A percentile compares a stretch with the other conserved stretches of the same genome.
Evolutionary conservation across 2,797 vertebrate genomes (phyloP).

Genomic region (Sebastes iracundus): DNA sequence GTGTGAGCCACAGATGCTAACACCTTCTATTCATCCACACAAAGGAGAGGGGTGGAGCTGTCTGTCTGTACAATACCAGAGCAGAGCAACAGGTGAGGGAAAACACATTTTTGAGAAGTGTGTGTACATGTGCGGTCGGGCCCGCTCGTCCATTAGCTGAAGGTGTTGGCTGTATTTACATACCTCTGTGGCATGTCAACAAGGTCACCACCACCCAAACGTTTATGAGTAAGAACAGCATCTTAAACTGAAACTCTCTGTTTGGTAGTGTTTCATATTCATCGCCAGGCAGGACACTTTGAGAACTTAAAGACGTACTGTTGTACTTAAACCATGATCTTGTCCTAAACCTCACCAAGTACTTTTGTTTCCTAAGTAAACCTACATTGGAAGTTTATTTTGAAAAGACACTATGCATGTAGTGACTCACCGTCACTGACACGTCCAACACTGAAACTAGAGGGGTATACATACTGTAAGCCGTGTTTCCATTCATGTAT

Average conservation of each 20-base stretch:
- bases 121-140: slow-evolving; percentile 18
- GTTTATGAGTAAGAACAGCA: background rate
- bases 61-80: background rate
- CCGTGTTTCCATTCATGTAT: background rate
- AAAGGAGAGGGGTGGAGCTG: slow-evolving; percentile 27
- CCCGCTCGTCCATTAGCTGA: slow-evolving; percentile 12
- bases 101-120: slow-evolving; percentile 10
- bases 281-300: background rate
- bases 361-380: rapidly evolving
- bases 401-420: too few species aligned
- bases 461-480: too few species aligned
- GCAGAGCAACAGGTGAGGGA: slow-evolving; percentile 8
- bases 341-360: background rate
- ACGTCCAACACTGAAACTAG: too few species aligned
- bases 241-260: background rate
- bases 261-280: background rate
- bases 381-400: too few species aligned
- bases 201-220: slow-evolving; percentile 21
- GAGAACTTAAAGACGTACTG: background rate
- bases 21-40: slow-evolving; percentile 50
- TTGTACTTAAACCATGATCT: background rate
- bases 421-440: too few species aligned
- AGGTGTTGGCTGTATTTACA: slow-evolving; percentile 56
- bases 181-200: slow-evolving; percentile 23
- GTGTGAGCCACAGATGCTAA: background rate